Evolutionary conservation across 1,140 invertebrate genomes (phyloP), one percentile per base, ranked within the genome.

Genomic region (Saxidomus purpurata): DNA sequence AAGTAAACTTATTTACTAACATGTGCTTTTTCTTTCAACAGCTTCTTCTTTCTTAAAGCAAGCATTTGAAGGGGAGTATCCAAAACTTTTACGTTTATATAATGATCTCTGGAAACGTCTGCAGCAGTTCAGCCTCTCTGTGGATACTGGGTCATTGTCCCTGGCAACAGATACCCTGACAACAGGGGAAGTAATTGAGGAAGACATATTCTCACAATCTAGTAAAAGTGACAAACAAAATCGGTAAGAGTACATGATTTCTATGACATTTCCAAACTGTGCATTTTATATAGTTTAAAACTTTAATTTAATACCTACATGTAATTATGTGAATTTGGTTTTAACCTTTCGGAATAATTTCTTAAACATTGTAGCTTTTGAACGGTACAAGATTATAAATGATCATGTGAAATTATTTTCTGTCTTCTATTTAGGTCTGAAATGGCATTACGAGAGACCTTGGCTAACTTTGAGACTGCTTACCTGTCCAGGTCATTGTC

Each of bases 61-160:
- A 96, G 97, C 98, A 52, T 96, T 99, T 80, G 98, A 99, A 96
- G 97, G 97, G 71, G 98, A 99, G 95, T 99, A 97, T 96, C 98
- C 98, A 25, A 98, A 98, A 94, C 96, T 99, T 79, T 96, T 99
- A 17, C 97, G 97, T 63, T 94, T 97, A 36, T 97, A 97, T 95
- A 96, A 97, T 77, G 97, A 97, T 84, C 93, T 97, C 13, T 97
- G 97, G 95, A 97, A 97, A 91, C 95, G 96, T 49, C 94, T 97
- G 19, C 96, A 97, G 81, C 95, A 95, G 87, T 94, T 96, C 89
- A 94, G 92, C 83, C 76, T 93, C 40, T 92, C 89, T 67, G 90
- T 92, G 67, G 89, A 90, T 67, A 90, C 91, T 22, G 92, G 89
- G 13, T 80, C 92, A 13, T 90, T 90, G 77, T 80, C 83, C 31